Conservation (phyloP, 92 coral and sea anemone genomes). For the Galaxea fascicularis region DNA sequence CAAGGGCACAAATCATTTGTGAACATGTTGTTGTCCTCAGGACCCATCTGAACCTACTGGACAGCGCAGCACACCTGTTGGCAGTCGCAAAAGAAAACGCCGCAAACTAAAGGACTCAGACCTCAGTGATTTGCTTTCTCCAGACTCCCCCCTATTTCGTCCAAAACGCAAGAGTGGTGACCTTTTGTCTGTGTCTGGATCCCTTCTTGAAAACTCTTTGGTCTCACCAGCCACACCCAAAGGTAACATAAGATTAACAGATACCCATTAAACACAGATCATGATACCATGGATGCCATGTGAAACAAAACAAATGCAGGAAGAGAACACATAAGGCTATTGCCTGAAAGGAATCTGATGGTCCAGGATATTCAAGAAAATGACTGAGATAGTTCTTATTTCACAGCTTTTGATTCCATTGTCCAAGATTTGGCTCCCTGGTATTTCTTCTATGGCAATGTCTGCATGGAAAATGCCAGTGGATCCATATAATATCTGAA, state of each 20-base stretch:
- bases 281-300: no score
- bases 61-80: slow-evolving; percentile 70
- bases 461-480: no score
- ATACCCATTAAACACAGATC: background rate
- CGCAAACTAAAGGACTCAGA: slow-evolving; percentile 94
- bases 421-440: no score
- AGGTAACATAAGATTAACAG: slow-evolving; percentile 8
- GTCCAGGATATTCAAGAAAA: no score
- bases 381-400: no score
- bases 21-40: slow-evolving; percentile 16
- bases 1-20: background rate
- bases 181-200: slow-evolving; percentile 87
- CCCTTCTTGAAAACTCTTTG: slow-evolving; percentile 84
- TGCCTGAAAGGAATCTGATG: no score
- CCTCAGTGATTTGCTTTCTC: slow-evolving; percentile 93
- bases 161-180: slow-evolving; percentile 91
- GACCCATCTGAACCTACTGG: slow-evolving; percentile 53
- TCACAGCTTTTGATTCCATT: no score
- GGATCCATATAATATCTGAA: no score
- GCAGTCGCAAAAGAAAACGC: slow-evolving; percentile 85
- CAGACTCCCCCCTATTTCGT: slow-evolving; percentile 89
- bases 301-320: no score
- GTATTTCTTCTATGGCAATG: no score
- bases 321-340: no score
- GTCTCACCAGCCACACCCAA: slow-evolving; percentile 92